Conservation (phyloP, 2,113 vertebrate species). For the Cavia porcellus region DNA sequence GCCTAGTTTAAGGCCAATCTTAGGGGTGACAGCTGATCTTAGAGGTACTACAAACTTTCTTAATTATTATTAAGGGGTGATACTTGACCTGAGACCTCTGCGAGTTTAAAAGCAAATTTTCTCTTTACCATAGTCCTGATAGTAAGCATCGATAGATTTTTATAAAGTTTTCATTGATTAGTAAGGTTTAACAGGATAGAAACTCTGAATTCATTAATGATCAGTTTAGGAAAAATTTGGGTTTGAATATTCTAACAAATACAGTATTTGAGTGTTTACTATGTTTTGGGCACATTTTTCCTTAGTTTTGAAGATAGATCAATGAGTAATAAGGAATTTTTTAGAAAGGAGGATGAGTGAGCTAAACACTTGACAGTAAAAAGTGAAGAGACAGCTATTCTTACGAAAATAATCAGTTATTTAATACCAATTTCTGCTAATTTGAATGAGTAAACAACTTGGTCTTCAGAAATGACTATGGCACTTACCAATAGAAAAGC, state of each 20-base stretch:
- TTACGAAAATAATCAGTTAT: slow-evolving; percentile 36
- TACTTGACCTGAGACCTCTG: neutral
- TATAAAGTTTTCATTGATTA: slow-evolving; percentile 21
- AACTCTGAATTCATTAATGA: slow-evolving; percentile 41
- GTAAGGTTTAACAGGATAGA: neutral
- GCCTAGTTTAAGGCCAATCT: too few relatives aligned
- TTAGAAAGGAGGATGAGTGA: slow-evolving; percentile 6
- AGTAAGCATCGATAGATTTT: slow-evolving; percentile 12
- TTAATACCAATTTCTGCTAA: slow-evolving; percentile 41
- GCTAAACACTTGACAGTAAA: slow-evolving; percentile 39
- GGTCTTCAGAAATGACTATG: slow-evolving; percentile 45
- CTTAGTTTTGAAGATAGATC: slow-evolving; percentile 30
- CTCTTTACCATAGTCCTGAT: slow-evolving; percentile 36
- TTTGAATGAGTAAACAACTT: slow-evolving; percentile 33
- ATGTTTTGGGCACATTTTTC: neutral
- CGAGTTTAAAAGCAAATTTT: neutral
- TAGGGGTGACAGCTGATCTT: too few relatives aligned
- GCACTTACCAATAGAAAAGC: neutral
- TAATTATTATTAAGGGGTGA: neutral
- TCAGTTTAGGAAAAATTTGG: neutral
- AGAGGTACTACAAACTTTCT: neutral
- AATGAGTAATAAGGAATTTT: neutral
- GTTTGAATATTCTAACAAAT: slow-evolving; percentile 47
- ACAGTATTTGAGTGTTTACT: neutral
- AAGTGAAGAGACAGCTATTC: slow-evolving; percentile 7